A percentile compares a stretch with the other conserved stretches of the same genome.
These are phyloP conservation scores for Pararge aegeria DNA, from an alignment of 1,140 invertebrate genomes.

Conservation along the genomic window DNA sequence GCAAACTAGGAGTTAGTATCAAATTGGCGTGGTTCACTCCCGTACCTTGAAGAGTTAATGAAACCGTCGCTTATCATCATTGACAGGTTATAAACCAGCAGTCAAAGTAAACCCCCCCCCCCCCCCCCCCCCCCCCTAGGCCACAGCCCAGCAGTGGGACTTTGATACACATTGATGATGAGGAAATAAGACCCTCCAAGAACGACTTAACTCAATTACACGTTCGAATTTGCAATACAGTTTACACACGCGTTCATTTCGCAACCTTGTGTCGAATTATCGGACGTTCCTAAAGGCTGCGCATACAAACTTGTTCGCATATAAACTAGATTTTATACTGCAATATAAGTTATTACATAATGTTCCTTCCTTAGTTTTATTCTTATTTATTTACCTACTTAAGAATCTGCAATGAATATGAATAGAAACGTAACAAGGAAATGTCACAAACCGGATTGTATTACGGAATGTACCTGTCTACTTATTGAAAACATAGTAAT, in stretches of 20 bases:
- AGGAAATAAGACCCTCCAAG: not conserved
- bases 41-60: no score
- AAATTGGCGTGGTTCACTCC: no score
- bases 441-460: not conserved
- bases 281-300: conserved; percentile 31
- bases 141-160: no score
- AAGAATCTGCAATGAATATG: not conserved
- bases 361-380: not conserved
- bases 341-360: not conserved
- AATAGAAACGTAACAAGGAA: not conserved
- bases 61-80: no score
- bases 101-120: no score
- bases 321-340: not conserved
- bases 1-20: no score
- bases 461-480: not conserved
- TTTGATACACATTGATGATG: no score
- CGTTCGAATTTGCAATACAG: not conserved
- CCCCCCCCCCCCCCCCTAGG: no score
- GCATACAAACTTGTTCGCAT: conserved; percentile 20
- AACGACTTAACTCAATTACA: not conserved
- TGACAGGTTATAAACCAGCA: no score
- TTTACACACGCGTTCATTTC: conserved; percentile 22
- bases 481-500: no score
- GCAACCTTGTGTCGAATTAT: conserved; percentile 38
- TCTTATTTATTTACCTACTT: not conserved